Evolutionary conservation across 1,140 invertebrate genomes (phyloP).

Genomic region (Aporrectodea caliginosa): DNA sequence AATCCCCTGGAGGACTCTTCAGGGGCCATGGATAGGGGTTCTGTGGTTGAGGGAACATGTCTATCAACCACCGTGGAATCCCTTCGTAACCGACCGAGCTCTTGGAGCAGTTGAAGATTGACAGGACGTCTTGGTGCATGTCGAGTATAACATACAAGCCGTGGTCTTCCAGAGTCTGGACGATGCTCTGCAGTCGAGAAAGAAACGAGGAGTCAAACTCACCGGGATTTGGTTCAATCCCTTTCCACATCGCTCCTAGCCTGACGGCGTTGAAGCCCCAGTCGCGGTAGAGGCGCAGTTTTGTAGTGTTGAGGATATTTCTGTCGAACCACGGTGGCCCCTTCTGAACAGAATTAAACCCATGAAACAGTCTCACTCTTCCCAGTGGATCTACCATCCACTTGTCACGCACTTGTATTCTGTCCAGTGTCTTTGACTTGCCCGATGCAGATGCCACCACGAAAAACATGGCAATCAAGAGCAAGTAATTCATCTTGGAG

Average conservation of each 20-base stretch:
- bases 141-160: slow-evolving; percentile 42
- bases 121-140: slow-evolving; percentile 43
- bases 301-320: slow-evolving; percentile 36
- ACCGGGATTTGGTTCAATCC: slow-evolving; percentile 33
- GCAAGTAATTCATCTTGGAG: no score
- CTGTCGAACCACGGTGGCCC: slow-evolving; percentile 36
- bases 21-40: slow-evolving; percentile 41
- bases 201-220: slow-evolving; percentile 39
- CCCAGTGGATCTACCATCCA: slow-evolving; percentile 32
- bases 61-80: slow-evolving; percentile 39
- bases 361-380: slow-evolving; percentile 40
- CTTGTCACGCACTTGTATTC: background rate
- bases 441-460: background rate
- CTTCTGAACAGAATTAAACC: slow-evolving; percentile 40
- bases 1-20: slow-evolving; percentile 7
- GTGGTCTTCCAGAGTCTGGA: slow-evolving; percentile 33
- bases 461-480: no score
- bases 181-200: slow-evolving; percentile 35
- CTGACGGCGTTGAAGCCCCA: slow-evolving; percentile 43
- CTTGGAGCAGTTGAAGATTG: slow-evolving; percentile 25
- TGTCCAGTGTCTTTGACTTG: background rate
- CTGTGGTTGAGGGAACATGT: slow-evolving; percentile 33
- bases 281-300: slow-evolving; percentile 29
- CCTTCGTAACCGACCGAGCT: slow-evolving; percentile 37
- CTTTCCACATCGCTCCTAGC: slow-evolving; percentile 41